phyloP scores from a whole-genome alignment of 2,113 vertebrate genomes.

The Gambusia affinis region DNA sequence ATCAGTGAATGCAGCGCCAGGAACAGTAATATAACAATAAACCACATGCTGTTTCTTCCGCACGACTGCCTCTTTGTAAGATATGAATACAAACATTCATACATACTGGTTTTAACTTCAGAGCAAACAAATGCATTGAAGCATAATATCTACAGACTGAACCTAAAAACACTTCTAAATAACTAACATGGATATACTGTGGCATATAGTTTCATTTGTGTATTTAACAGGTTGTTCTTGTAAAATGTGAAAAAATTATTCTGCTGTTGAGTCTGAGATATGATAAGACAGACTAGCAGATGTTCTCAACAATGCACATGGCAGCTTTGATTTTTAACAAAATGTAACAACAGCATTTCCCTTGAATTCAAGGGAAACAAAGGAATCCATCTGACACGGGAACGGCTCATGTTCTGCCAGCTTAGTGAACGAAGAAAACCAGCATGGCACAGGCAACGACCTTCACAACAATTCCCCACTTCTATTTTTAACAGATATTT shows the following conservation, averaged over 20 bases:
- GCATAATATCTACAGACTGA: background rate
- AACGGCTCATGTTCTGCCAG: conserved; percentile 18
- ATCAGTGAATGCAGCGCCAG: conserved; percentile 26
- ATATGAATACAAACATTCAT: background rate
- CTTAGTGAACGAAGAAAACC: conserved; percentile 21
- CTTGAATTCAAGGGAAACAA: conserved; percentile 10
- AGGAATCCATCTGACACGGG: conserved; percentile 20
- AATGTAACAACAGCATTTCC: background rate
- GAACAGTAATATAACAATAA: conserved; percentile 25
- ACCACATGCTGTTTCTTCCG: conserved; percentile 4
- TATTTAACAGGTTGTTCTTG: background rate
- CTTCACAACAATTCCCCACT: conserved; percentile 17
- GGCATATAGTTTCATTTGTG: background rate
- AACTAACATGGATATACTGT: background rate
- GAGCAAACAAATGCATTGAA: background rate
- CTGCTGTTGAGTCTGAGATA: background rate
- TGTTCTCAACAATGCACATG: background rate
- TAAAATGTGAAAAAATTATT: background rate
- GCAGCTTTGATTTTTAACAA: conserved; percentile 4
- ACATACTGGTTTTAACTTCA: background rate
- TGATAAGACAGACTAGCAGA: background rate
- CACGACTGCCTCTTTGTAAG: background rate
- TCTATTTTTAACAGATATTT: conserved; percentile 37
- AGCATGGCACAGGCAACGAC: conserved; percentile 14
- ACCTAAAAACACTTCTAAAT: background rate